Conservation (phyloP, 2,888 invertebrate genomes). For the Dolichomitus sp. region DNA sequence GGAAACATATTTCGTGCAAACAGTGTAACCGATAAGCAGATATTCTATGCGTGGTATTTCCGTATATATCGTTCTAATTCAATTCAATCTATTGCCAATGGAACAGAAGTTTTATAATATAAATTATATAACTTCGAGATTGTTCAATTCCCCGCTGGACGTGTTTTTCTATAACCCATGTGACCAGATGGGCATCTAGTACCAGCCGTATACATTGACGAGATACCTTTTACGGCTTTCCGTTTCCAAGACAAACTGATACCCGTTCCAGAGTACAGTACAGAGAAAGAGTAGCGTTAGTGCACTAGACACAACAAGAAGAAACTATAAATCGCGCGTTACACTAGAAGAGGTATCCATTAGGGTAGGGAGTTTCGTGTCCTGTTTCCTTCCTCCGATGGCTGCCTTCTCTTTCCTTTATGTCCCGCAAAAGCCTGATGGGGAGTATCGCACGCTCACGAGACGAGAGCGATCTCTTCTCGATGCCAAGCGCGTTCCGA, state of each 20-base stretch:
- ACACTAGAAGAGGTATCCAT: slow-evolving; percentile 54
- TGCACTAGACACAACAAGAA: slow-evolving; percentile 42
- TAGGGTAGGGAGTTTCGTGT: slow-evolving; percentile 59
- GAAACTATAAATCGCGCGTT: slow-evolving; percentile 63
- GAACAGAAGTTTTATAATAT: not conserved
- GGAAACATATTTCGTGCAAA: not conserved
- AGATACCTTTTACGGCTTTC: slow-evolving; percentile 57
- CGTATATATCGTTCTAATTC: not conserved
- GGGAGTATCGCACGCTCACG: slow-evolving; percentile 2
- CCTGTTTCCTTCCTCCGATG: slow-evolving; percentile 54
- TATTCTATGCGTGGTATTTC: not conserved
- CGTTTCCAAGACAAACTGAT: slow-evolving; percentile 39
- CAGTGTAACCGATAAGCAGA: not conserved
- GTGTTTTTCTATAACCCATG: slow-evolving; percentile 12
- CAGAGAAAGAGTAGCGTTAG: slow-evolving; percentile 17
- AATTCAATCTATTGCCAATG: not conserved
- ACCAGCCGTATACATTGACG: slow-evolving; percentile 40
- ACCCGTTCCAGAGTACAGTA: slow-evolving; percentile 19
- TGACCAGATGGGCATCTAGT: slow-evolving; percentile 26
- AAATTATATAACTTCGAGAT: slow-evolving; percentile 32
- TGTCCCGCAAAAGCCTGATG: slow-evolving; percentile 27
- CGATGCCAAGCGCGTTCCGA: slow-evolving; percentile 57
- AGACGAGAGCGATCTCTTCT: slow-evolving; percentile 48
- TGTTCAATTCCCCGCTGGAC: slow-evolving; percentile 16
- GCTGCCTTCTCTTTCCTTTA: slow-evolving; percentile 15